phyloP scores from a whole-genome alignment of 2,888 invertebrate species.

The Drosophila multiciliata region DNA sequence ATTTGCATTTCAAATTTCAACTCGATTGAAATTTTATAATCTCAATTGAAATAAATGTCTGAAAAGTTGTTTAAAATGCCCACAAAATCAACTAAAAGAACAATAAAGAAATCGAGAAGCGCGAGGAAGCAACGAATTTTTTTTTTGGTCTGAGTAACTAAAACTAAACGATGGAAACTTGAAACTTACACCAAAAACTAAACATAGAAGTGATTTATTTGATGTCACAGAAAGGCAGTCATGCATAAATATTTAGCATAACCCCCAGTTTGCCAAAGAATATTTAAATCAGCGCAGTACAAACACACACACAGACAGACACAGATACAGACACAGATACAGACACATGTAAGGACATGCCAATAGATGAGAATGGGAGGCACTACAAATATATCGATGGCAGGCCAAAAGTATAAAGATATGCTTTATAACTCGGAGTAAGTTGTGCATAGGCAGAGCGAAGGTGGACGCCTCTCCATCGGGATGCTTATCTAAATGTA shows the following conservation, averaged over 20 bases:
- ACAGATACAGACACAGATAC: not conserved
- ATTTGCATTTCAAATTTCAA: not conserved
- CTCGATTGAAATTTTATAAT: not conserved
- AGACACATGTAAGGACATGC: constrained; percentile 9
- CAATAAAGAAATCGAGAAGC: constrained; percentile 4
- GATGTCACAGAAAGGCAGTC: constrained; percentile 80
- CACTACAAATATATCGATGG: constrained; percentile 62
- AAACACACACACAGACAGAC: constrained; percentile 18
- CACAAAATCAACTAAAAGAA: constrained; percentile 4
- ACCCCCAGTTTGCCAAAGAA: constrained; percentile 68
- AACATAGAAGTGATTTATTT: constrained; percentile 76
- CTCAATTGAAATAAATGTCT: not conserved
- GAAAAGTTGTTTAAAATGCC: not conserved
- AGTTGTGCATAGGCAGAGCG: constrained; percentile 32
- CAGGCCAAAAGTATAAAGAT: constrained; percentile 67
- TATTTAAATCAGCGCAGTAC: constrained; percentile 63
- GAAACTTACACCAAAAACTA: constrained; percentile 54
- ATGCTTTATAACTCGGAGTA: constrained; percentile 72
- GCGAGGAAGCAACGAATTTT: not conserved
- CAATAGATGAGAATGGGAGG: constrained; percentile 40
- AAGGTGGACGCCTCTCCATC: constrained; percentile 46
- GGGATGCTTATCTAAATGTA: constrained; percentile 54
- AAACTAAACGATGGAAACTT: constrained; percentile 18
- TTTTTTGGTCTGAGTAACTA: constrained; percentile 5
- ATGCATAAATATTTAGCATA: constrained; percentile 81